phyloP scores from a whole-genome alignment of 2,888 invertebrate species.

The Acleris cristana region DNA sequence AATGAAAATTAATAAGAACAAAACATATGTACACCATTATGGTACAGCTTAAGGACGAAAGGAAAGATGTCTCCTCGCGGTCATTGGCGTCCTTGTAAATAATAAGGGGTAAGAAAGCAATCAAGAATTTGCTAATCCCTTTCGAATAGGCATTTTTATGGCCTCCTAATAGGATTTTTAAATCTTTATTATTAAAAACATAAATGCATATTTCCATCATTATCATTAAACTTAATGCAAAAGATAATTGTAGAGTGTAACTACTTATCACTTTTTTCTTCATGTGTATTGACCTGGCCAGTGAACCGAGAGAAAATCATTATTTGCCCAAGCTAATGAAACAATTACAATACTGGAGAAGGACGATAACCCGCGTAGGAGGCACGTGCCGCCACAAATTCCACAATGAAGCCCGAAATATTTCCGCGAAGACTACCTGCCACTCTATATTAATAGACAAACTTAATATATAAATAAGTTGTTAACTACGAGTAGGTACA shows the following conservation, averaged over 20 bases:
- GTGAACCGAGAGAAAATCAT: slow-evolving; percentile 70
- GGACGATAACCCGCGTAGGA: slow-evolving; percentile 57
- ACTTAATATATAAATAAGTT: slow-evolving; percentile 9
- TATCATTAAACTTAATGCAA: too few species aligned
- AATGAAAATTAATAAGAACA: slow-evolving; percentile 1
- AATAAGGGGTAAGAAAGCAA: too few species aligned
- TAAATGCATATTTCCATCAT: too few species aligned
- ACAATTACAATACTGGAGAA: slow-evolving; percentile 66
- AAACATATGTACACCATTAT: too few species aligned
- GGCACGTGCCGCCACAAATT: slow-evolving; percentile 42
- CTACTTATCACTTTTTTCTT: too few species aligned
- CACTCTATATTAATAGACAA: slow-evolving; percentile 6
- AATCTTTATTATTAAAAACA: not conserved
- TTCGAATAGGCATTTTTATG: too few species aligned
- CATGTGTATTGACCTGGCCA: slow-evolving; percentile 36
- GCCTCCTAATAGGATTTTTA: not conserved
- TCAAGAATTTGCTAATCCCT: too few species aligned
- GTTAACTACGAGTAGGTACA: not conserved
- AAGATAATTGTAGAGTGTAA: too few species aligned
- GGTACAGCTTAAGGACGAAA: too few species aligned
- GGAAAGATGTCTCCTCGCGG: too few species aligned
- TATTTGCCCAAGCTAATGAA: slow-evolving; percentile 76
- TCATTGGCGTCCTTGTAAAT: too few species aligned
- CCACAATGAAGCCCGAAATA: slow-evolving; percentile 51
- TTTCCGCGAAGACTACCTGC: slow-evolving; percentile 42